Evolutionary conservation across 2,888 invertebrate genomes (phyloP).

Genomic region (Lamellibrachia columna): DNA sequence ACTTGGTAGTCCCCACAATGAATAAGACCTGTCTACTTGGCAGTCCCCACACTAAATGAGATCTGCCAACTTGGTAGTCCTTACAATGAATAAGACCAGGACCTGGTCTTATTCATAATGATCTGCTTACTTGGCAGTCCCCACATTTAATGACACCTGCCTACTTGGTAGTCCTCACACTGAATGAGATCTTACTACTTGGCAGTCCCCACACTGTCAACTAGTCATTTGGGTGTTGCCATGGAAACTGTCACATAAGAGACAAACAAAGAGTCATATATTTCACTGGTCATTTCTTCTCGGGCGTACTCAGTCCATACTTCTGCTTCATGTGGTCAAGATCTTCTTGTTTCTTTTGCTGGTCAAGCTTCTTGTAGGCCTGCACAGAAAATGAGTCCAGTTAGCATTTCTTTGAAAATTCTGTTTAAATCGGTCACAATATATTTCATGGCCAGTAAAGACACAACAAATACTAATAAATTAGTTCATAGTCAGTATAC

Average conservation of each 20-base stretch:
- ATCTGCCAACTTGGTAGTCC: neutral
- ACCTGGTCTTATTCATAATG: too few relatives aligned
- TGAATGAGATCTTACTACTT: neutral
- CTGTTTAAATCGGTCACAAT: neutral
- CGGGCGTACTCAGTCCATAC: conserved; percentile 79
- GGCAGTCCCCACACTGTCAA: neutral
- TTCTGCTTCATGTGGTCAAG: conserved; percentile 94
- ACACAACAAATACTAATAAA: too few relatives aligned
- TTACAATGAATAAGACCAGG: neutral
- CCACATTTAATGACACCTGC: neutral
- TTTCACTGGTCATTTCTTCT: conserved; percentile 34
- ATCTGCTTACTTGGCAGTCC: neutral
- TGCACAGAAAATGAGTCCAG: conserved; percentile 45
- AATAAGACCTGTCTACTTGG: neutral
- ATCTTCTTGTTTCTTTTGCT: conserved; percentile 76
- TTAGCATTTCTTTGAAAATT: neutral
- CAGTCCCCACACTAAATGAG: neutral
- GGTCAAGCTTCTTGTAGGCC: conserved; percentile 93
- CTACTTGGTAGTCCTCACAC: neutral
- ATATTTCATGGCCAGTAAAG: neutral
- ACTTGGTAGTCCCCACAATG: neutral
- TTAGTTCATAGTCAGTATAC: too few relatives aligned
- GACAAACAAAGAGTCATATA: neutral
- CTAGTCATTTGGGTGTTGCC: neutral
- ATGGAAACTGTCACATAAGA: neutral